Evolutionary conservation across 64 coral and sea anemone genomes (phyloP), one percentile per base, ranked within the genome.

Genomic region (Pachyseris speciosa): DNA sequence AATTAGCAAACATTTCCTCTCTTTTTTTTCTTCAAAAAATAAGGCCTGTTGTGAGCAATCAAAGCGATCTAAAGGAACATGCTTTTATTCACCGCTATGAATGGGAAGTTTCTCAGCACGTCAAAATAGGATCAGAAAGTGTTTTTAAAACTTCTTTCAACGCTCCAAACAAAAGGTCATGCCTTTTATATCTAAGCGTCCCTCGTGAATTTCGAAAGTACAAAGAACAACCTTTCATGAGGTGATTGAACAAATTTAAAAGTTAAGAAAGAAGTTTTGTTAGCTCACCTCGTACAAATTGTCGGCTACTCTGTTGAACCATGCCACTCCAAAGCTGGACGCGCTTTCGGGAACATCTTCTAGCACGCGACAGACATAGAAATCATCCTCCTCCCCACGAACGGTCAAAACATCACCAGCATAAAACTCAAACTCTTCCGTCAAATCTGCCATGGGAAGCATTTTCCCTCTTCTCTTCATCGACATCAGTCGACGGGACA

Each of bases 341-440:
- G 92, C 59, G 32, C 64, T 71, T 19, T 75, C 31, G 5, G 73
- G 67, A 3, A 97, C 95, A 85, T 97, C 95, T 73, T 97, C 95
- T 9, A 97, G 49, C 10, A 90, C 78, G 52, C 95, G 88, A 43
- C 91, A 97, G n/a, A 97, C 80, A 79, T 90, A 97, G 42, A 97
- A 97, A 86, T 97, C 95, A 25, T 90, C 63, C 4, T 89, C 95
- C n/a, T 93, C 95, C 37, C 95, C 95, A 30, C 95, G 90, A 28
- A 97, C 95, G 50, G 95, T 97, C 70, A 97, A 78, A 89, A 89
- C 80, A 85, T 97, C 95, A 27, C 85, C 95, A 3, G 91, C 95
- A 89, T 69, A 84, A 65, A 93, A 97, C 72, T 97, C 95, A 77
- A 97, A 97, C 72, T 97, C 91, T 2, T 93, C 68, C 5, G 90